A percentile compares a stretch with the other conserved stretches of the same genome.
Conservation (phyloP, 2,797 vertebrate species). For the Apogon talboti region DNA sequence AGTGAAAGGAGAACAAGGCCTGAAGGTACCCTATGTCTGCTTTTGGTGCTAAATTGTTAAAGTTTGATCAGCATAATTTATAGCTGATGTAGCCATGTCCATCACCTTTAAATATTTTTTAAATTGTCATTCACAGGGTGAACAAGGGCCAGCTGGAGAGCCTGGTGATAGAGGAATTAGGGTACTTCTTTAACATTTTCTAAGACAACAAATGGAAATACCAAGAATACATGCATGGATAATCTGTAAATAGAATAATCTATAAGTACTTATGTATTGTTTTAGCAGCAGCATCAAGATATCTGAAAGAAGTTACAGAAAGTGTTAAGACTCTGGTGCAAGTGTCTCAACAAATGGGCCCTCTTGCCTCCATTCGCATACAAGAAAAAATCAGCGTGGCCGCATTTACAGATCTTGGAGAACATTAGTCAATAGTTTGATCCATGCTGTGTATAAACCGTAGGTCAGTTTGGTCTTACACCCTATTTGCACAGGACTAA, state of each 20-base stretch:
- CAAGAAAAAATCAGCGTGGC: too few species aligned
- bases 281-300: too few species aligned
- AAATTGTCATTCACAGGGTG: conserved; percentile 81
- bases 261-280: too few species aligned
- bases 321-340: too few species aligned
- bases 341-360: too few species aligned
- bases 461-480: too few species aligned
- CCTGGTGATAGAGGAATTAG: conserved; percentile 87
- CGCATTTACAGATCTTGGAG: too few species aligned
- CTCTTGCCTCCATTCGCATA: too few species aligned
- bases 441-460: too few species aligned
- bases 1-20: conserved; percentile 78
- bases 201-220: neutral
- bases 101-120: neutral
- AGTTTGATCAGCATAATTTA: neutral
- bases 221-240: neutral
- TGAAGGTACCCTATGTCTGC: conserved; percentile 61
- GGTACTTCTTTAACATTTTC: conserved; percentile 70
- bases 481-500: too few species aligned
- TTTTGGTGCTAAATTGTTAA: neutral
- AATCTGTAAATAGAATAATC: neutral
- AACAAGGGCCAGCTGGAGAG: conserved; percentile 84
- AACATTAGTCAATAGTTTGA: too few species aligned
- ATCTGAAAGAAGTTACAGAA: too few species aligned
- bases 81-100: neutral